A percentile compares a stretch with the other conserved stretches of the same genome.
phyloP scores from a whole-genome alignment of 2,113 vertebrate genomes.

The Catharus bicknelli region DNA sequence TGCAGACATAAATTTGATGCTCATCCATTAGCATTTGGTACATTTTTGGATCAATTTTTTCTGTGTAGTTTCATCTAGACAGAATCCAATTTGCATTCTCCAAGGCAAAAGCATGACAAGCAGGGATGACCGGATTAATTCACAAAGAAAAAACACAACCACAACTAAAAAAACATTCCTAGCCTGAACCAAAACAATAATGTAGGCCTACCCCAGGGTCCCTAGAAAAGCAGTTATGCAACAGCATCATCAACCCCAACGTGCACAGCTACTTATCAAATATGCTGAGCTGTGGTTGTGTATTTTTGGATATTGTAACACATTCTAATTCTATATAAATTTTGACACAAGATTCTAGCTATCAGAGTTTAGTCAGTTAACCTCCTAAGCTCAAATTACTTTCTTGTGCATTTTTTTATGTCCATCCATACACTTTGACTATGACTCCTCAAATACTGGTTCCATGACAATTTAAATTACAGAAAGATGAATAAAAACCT shows the following conservation, averaged over 20 bases:
- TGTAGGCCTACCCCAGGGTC: neutral
- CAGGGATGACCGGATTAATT: neutral
- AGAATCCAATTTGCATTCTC: neutral
- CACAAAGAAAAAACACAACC: neutral
- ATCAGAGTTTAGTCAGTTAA: neutral
- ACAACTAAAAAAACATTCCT: neutral
- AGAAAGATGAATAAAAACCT: neutral
- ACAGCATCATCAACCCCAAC: neutral
- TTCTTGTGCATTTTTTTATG: neutral
- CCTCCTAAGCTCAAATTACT: neutral
- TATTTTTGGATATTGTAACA: neutral
- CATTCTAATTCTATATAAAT: neutral
- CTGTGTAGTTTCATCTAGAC: neutral
- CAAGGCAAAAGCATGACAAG: neutral
- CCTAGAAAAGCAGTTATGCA: neutral
- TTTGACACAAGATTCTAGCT: neutral
- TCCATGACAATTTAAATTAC: neutral
- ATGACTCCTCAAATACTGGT: neutral
- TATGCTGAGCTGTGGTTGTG: neutral
- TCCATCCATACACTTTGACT: neutral
- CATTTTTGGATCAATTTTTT: neutral
- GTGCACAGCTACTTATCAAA: neutral
- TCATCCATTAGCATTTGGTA: neutral
- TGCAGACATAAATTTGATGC: neutral
- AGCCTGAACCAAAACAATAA: neutral